Evolutionary conservation across 2,113 vertebrate genomes (phyloP).

Genomic region (Gasterosteus nipponicus): DNA sequence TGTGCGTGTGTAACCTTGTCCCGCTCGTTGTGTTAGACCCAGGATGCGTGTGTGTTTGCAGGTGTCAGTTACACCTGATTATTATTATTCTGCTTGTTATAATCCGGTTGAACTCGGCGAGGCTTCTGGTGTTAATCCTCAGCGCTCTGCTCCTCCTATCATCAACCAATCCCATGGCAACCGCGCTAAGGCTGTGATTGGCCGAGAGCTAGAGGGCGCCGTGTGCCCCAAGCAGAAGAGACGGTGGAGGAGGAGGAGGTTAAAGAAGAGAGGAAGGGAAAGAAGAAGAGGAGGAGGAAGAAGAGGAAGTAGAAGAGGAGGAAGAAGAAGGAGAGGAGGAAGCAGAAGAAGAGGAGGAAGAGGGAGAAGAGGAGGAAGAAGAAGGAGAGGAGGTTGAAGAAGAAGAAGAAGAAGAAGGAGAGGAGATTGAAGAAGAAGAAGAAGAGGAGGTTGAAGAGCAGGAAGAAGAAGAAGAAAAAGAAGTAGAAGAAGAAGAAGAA

Average conservation of each 20-base stretch:
- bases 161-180: neutral
- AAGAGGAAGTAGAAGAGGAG: too few relatives aligned
- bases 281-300: too few relatives aligned
- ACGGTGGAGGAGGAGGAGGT: neutral
- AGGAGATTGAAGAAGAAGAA: neutral
- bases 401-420: neutral
- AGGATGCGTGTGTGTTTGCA: neutral
- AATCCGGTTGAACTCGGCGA: constrained; percentile 30
- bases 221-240: neutral
- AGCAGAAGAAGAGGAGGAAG: too few relatives aligned
- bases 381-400: too few relatives aligned
- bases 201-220: constrained; percentile 24
- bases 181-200: neutral
- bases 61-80: constrained; percentile 40
- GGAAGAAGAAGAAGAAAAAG: too few relatives aligned
- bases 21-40: neutral
- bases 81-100: constrained; percentile 22
- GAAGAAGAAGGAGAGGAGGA: too few relatives aligned
- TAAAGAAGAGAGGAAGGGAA: too few relatives aligned
- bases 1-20: constrained; percentile 13
- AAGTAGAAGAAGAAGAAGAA: too few relatives aligned
- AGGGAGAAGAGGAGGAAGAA: too few relatives aligned
- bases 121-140: constrained; percentile 1
- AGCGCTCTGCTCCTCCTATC: neutral
- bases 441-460: too few relatives aligned